These are phyloP conservation scores for Microplitis deprimator DNA, from an alignment of 2,888 invertebrate species.

Conservation along the genomic window DNA sequence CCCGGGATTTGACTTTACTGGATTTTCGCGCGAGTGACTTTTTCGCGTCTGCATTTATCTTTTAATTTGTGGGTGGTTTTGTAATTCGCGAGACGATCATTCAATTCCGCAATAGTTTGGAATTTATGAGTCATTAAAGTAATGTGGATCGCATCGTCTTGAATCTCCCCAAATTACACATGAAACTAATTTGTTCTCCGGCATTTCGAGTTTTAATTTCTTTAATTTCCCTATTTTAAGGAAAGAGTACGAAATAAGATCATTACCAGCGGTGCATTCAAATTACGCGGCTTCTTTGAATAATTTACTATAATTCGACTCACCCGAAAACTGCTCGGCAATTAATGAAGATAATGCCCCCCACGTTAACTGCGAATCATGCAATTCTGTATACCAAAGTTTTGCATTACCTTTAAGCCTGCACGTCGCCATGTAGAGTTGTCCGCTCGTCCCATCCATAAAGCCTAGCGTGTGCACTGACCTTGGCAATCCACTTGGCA, in stretches of 20 bases:
- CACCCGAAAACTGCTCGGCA: constrained; percentile 17
- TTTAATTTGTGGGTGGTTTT: background rate
- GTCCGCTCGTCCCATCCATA: constrained; percentile 25
- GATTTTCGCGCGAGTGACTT: background rate
- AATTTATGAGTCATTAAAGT: constrained; percentile 16
- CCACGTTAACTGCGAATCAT: constrained; percentile 15
- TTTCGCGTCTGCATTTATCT: background rate
- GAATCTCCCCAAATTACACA: constrained; percentile 32
- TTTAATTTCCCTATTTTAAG: constrained; percentile 30
- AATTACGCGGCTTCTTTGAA: constrained; percentile 23
- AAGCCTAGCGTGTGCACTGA: background rate
- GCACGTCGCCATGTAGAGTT: constrained; percentile 24
- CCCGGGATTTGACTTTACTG: background rate
- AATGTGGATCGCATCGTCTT: constrained; percentile 27
- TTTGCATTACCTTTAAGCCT: constrained; percentile 27
- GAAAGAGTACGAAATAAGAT: constrained; percentile 28
- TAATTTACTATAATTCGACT: constrained; percentile 26
- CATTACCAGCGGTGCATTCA: constrained; percentile 26
- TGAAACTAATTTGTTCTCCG: constrained; percentile 31
- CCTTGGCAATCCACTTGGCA: constrained; percentile 21
- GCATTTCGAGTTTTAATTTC: constrained; percentile 22
- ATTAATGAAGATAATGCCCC: constrained; percentile 15
- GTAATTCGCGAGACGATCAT: background rate
- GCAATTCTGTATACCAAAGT: constrained; percentile 27
- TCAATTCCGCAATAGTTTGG: background rate